Evolutionary conservation across 2,797 vertebrate species (phyloP).

Genomic region (Alcedo quadribrachys): DNA sequence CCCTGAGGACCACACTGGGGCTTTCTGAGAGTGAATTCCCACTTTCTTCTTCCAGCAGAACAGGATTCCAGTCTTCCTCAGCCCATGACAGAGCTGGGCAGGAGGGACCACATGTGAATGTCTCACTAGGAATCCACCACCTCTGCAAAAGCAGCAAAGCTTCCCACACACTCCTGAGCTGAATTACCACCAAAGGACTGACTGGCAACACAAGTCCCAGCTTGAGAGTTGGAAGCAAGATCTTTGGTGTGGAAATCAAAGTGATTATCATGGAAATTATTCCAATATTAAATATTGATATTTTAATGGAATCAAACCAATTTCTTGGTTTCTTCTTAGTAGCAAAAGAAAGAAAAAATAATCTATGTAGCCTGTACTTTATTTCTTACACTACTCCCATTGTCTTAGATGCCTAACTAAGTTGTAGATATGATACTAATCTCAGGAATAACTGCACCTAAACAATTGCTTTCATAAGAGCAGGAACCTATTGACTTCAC

Average conservation of each 20-base stretch:
- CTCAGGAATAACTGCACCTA: neutral
- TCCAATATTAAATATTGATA: neutral
- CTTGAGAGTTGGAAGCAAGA: neutral
- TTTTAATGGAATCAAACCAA: neutral
- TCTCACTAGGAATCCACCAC: constrained; percentile 23
- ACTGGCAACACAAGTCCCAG: neutral
- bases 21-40: neutral
- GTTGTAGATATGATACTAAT: neutral
- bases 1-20: neutral
- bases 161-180: neutral
- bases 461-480: neutral
- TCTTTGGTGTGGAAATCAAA: neutral
- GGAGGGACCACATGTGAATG: neutral
- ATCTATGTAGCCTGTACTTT: neutral
- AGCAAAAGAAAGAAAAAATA: neutral
- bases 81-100: neutral
- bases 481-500: neutral
- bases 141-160: constrained; percentile 44
- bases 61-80: neutral
- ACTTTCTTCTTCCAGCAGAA: neutral
- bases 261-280: neutral
- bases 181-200: neutral
- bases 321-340: neutral
- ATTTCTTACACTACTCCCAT: neutral
- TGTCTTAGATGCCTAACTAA: neutral